Evolutionary conservation across 1,140 invertebrate genomes (phyloP).

Genomic region (Calycopis cecrops): DNA sequence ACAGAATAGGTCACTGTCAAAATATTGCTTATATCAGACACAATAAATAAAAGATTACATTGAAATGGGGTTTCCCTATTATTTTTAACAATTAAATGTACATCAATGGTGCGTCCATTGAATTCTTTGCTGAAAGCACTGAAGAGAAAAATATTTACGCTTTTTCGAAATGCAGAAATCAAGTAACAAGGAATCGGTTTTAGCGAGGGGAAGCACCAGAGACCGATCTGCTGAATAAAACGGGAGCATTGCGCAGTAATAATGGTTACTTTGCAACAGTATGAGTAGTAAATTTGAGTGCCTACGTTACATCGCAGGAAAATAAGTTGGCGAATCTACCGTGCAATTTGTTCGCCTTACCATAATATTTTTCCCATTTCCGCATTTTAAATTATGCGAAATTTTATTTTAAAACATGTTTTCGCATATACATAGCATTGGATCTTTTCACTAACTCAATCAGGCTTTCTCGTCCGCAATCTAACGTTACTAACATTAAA

Average conservation of each 20-base stretch:
- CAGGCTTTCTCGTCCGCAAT: too few relatives aligned
- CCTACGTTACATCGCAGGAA: constrained; percentile 20
- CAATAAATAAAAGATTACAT: constrained; percentile 10
- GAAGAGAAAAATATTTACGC: constrained; percentile 72
- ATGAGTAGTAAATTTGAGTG: constrained; percentile 38
- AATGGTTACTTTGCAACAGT: constrained; percentile 60
- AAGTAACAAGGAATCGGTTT: constrained; percentile 73
- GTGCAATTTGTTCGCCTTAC: background rate
- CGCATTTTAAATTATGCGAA: constrained; percentile 1
- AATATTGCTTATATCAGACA: constrained; percentile 34
- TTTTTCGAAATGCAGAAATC: constrained; percentile 73
- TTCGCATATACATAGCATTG: too few relatives aligned
- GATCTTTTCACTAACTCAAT: too few relatives aligned
- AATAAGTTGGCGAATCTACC: constrained; percentile 17
- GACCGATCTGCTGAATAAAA: constrained; percentile 62
- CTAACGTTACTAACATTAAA: too few relatives aligned
- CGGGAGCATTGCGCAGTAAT: constrained; percentile 47
- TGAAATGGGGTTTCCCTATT: constrained; percentile 17
- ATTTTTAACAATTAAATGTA: constrained; percentile 57
- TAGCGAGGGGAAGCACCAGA: constrained; percentile 58
- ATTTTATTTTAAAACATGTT: too few relatives aligned
- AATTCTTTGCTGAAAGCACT: constrained; percentile 65
- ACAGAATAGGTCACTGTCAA: constrained; percentile 42
- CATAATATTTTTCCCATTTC: background rate
- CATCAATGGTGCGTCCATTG: constrained; percentile 50